These are phyloP conservation scores for Pyrochroa serraticornis DNA, from an alignment of 2,888 invertebrate species.

Conservation along the genomic window DNA sequence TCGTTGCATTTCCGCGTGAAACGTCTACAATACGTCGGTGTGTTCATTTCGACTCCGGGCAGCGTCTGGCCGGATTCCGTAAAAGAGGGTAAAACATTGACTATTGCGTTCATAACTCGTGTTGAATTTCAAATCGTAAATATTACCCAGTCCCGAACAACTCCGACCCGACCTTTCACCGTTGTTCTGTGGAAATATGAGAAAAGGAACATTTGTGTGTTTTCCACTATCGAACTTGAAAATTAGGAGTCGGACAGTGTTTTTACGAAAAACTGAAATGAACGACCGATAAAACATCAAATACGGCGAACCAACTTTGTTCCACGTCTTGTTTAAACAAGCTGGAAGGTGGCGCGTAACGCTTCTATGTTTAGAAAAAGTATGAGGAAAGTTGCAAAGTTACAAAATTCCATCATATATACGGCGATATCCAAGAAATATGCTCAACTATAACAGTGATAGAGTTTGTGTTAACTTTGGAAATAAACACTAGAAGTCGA, in stretches of 20 bases:
- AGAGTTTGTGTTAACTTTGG: too few relatives aligned
- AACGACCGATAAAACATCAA: conserved; percentile 13
- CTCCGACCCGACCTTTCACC: conserved; percentile 11
- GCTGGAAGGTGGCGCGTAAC: conserved; percentile 21
- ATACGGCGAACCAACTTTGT: conserved; percentile 16
- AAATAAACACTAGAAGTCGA: too few relatives aligned
- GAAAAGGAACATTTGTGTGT: conserved; percentile 6
- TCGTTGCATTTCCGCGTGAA: too few relatives aligned
- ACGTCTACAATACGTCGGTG: too few relatives aligned
- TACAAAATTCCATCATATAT: conserved; percentile 12
- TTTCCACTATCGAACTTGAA: conserved; percentile 3
- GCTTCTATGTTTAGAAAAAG: conserved; percentile 22
- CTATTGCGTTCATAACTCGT: conserved; percentile 27
- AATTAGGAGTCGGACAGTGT: conserved; percentile 9
- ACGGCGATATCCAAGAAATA: conserved; percentile 10
- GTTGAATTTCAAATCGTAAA: conserved; percentile 24
- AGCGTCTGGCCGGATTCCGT: conserved; percentile 18
- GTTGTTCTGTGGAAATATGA: not conserved
- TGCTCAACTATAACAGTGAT: not conserved
- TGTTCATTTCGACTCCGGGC: conserved; percentile 15
- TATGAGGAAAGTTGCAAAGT: conserved; percentile 18
- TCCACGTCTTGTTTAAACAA: conserved; percentile 26
- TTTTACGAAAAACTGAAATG: conserved; percentile 5
- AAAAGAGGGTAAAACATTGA: conserved; percentile 25
- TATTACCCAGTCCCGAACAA: conserved; percentile 12